Evolutionary conservation across 2,888 invertebrate species (phyloP).

Genomic region (Mythimna pallens): DNA sequence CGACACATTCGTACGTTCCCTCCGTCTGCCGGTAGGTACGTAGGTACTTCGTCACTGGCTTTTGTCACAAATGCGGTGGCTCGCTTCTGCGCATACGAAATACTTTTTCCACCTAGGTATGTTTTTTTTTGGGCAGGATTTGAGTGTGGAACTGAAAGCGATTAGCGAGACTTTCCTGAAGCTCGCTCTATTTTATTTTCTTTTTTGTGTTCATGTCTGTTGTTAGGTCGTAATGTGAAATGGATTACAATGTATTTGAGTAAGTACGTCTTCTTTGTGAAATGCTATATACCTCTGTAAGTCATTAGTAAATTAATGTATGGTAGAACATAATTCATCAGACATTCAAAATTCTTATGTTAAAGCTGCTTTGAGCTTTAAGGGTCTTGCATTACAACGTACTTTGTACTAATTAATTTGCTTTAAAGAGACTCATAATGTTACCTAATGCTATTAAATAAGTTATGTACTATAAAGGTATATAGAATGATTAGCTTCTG

Average conservation of each 20-base stretch:
- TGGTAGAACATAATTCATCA: not conserved
- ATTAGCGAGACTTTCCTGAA: conserved; percentile 25
- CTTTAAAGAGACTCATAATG: not conserved
- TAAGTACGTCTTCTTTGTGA: not conserved
- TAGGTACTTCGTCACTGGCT: conserved; percentile 65
- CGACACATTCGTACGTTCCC: conserved; percentile 74
- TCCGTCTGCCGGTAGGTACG: conserved; percentile 63
- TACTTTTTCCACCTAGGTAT: conserved; percentile 73
- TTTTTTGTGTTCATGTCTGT: conserved; percentile 16
- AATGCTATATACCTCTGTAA: not conserved
- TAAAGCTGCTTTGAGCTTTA: not conserved
- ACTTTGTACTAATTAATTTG: not conserved
- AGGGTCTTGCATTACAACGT: not conserved
- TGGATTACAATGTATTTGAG: not conserved
- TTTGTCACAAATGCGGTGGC: conserved; percentile 74
- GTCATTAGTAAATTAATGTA: not conserved
- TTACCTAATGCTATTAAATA: no score
- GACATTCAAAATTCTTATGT: not conserved
- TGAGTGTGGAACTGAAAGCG: conserved; percentile 54
- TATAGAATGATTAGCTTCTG: no score
- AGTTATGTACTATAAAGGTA: no score
- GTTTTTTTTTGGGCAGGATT: conserved; percentile 66
- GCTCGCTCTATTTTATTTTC: conserved; percentile 14
- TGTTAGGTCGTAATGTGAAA: conserved; percentile 8
- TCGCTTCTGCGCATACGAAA: conserved; percentile 71